Conservation (phyloP, 2,888 invertebrate species). For the Byasa hedistus region DNA sequence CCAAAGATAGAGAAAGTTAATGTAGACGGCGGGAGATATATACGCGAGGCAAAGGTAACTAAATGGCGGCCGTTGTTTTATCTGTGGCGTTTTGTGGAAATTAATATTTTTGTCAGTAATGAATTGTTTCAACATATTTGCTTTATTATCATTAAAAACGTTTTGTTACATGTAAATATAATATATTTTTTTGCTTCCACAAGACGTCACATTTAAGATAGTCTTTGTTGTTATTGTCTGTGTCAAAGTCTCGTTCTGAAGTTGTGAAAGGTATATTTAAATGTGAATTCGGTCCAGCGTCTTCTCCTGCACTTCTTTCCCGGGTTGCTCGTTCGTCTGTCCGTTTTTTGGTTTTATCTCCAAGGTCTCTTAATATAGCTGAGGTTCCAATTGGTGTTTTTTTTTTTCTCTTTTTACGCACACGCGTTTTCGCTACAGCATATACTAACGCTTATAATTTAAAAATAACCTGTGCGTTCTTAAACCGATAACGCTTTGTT, state of each 20-base stretch:
- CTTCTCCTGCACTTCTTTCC: conserved; percentile 37
- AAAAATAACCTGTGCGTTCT: conserved; percentile 10
- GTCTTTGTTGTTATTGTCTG: background rate
- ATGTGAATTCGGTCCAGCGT: conserved; percentile 62
- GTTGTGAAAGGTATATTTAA: conserved; percentile 55
- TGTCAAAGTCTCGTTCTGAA: conserved; percentile 34
- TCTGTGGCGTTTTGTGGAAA: conserved; percentile 47
- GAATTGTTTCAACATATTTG: no score
- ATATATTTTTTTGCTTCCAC: conserved; percentile 29
- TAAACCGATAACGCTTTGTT: conserved; percentile 18
- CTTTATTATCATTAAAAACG: no score
- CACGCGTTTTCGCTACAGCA: conserved; percentile 13
- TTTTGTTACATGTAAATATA: background rate
- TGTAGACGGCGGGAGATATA: conserved; percentile 95
- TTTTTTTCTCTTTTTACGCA: conserved; percentile 18
- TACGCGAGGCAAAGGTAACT: conserved; percentile 98
- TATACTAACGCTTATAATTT: conserved; percentile 22
- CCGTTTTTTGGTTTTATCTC: conserved; percentile 47
- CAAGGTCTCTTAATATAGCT: conserved; percentile 47
- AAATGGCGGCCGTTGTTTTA: conserved; percentile 40
- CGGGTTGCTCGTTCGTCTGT: conserved; percentile 39
- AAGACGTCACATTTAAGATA: conserved; percentile 31
- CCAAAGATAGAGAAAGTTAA: conserved; percentile 97
- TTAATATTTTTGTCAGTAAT: background rate
- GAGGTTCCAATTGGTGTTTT: conserved; percentile 38